phyloP scores from a whole-genome alignment of 2,888 invertebrate species.

The Mermis nigrescens region DNA sequence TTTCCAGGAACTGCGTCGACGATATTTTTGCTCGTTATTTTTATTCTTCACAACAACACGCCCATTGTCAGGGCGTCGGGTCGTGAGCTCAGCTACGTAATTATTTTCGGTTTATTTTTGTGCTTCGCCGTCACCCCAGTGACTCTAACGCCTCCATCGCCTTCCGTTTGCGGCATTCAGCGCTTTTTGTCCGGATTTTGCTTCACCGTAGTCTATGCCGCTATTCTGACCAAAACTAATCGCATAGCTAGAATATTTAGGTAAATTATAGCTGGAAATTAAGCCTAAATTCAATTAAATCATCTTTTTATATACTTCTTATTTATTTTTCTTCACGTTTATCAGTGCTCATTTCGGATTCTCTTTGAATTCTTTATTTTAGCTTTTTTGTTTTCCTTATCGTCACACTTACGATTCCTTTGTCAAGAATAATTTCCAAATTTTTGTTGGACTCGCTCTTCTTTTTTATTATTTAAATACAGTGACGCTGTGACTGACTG shows the following conservation, averaged over 20 bases:
- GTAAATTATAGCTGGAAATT: too few relatives aligned
- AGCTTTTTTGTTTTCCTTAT: too few relatives aligned
- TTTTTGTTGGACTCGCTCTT: too few relatives aligned
- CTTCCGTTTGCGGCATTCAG: slow-evolving; percentile 33
- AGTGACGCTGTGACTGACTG: too few relatives aligned
- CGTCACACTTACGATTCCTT: too few relatives aligned
- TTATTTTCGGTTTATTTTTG: slow-evolving; percentile 32
- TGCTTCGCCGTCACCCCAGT: slow-evolving; percentile 35
- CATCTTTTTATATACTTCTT: too few relatives aligned
- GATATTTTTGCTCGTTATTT: slow-evolving; percentile 31
- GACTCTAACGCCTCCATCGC: slow-evolving; percentile 32
- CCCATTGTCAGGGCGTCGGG: slow-evolving; percentile 38
- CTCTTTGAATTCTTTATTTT: too few relatives aligned
- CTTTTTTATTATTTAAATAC: too few relatives aligned
- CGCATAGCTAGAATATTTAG: slow-evolving; percentile 33
- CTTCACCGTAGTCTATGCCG: slow-evolving; percentile 35
- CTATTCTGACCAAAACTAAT: slow-evolving; percentile 37
- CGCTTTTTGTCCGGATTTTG: slow-evolving; percentile 35
- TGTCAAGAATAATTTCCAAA: too few relatives aligned
- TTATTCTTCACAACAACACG: slow-evolving; percentile 32
- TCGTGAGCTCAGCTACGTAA: slow-evolving; percentile 35
- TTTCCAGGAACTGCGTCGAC: slow-evolving; percentile 34
- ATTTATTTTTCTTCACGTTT: too few relatives aligned
- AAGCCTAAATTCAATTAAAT: too few relatives aligned
- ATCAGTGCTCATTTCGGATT: too few relatives aligned